These are phyloP conservation scores for Andrena minutula DNA, from an alignment of 2,888 invertebrate species.

Conservation along the genomic window DNA sequence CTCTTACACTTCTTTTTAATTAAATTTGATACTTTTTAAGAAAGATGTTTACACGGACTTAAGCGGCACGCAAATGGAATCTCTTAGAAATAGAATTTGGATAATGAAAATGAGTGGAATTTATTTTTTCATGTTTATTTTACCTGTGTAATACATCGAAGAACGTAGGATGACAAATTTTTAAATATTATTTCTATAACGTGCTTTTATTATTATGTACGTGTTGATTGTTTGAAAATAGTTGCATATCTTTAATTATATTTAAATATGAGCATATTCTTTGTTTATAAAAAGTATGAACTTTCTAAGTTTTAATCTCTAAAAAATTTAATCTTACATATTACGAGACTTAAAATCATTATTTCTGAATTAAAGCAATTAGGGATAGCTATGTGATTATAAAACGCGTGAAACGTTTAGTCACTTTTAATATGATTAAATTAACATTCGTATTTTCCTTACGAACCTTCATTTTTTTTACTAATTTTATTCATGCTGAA, in stretches of 20 bases:
- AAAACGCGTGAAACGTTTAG: not conserved
- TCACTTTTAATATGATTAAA: not conserved
- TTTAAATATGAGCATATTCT: no score
- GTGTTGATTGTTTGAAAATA: not conserved
- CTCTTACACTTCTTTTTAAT: no score
- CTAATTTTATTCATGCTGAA: not conserved
- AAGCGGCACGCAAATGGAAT: no score
- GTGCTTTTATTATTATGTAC: not conserved
- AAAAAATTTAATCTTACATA: no score
- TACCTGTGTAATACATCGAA: not conserved
- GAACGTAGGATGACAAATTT: conserved; percentile 3
- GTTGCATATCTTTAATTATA: not conserved
- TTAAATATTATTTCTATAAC: conserved; percentile 2
- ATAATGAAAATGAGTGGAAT: no score
- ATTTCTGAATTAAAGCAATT: conserved; percentile 1
- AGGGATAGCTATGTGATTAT: not conserved
- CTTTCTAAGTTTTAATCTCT: no score
- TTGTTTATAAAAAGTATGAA: no score
- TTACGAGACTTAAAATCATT: not conserved
- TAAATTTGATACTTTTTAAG: no score
- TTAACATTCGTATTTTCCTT: not conserved
- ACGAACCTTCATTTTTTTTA: not conserved
- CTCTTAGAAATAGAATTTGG: no score
- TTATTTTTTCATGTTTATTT: not conserved
- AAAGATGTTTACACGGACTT: no score